phyloP scores from a whole-genome alignment of 2,113 vertebrate genomes.

The Tinamus guttatus region DNA sequence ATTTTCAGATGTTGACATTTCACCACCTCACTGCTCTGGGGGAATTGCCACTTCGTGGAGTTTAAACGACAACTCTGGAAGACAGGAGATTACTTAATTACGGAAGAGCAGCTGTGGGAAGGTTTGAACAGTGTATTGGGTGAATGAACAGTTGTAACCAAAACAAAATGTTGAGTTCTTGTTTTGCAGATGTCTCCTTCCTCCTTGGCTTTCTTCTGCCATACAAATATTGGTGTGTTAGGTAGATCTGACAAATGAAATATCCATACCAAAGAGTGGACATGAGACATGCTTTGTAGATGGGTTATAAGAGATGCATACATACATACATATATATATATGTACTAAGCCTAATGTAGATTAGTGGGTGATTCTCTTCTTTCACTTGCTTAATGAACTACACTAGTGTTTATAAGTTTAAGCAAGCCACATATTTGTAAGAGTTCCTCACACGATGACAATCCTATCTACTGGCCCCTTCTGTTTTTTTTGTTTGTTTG shows the following conservation, averaged over 20 bases:
- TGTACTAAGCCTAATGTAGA: background rate
- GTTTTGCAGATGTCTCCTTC: background rate
- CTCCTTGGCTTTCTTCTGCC: background rate
- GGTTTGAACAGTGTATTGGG: background rate
- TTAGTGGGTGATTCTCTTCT: background rate
- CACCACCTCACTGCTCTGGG: background rate
- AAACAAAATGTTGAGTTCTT: no score
- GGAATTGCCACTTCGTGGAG: background rate
- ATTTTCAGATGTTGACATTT: background rate
- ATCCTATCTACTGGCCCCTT: background rate
- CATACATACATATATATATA: no score
- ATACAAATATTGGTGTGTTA: background rate
- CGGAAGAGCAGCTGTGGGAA: background rate
- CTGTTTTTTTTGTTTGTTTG: background rate
- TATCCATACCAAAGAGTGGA: background rate
- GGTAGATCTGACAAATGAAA: background rate
- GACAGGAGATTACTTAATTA: background rate
- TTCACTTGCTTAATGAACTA: background rate
- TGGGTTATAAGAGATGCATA: background rate
- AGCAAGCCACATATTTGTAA: background rate
- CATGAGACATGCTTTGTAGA: background rate
- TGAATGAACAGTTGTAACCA: background rate
- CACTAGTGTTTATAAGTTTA: background rate
- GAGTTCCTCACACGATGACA: background rate
- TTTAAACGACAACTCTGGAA: background rate